A percentile compares a stretch with the other conserved stretches of the same genome.
These are phyloP conservation scores for Poecilia picta DNA, from an alignment of 2,797 vertebrate species.

Conservation along the genomic window DNA sequence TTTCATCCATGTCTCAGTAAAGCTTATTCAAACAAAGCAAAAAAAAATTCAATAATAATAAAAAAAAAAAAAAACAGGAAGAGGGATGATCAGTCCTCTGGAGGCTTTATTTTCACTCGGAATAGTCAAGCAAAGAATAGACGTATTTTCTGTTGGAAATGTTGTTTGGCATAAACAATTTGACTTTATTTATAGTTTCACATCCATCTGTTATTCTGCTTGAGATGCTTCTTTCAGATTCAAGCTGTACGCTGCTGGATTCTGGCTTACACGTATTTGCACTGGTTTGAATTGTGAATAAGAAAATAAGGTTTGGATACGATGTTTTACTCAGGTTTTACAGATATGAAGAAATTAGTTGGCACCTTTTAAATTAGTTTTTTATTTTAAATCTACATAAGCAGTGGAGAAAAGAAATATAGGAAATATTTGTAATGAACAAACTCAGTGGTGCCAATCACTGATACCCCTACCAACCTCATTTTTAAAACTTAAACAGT, in stretches of 20 bases:
- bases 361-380: not conserved
- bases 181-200: constrained; percentile 22
- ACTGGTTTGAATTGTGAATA: not conserved
- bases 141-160: constrained; percentile 10
- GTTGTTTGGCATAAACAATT: constrained; percentile 7
- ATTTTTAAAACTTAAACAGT: not conserved
- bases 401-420: not conserved
- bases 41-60: not conserved
- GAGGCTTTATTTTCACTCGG: constrained; percentile 28
- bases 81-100: constrained; percentile 31
- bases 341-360: not conserved
- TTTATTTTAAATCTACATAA: not conserved
- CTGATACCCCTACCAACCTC: not conserved
- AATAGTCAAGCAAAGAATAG: constrained; percentile 23
- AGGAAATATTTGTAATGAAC: not conserved
- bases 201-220: constrained; percentile 5
- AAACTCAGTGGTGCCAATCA: not conserved
- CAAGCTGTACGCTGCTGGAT: constrained; percentile 24
- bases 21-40: constrained; percentile 5
- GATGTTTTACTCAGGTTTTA: not conserved
- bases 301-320: too few species aligned
- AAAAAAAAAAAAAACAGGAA: constrained; percentile 6
- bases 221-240: not conserved
- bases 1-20: constrained; percentile 6
- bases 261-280: not conserved